Percentiles rank a stretch among this genome's conserved stretches.
phyloP scores from a whole-genome alignment of 2,113 vertebrate genomes.

The Columbina picui region DNA sequence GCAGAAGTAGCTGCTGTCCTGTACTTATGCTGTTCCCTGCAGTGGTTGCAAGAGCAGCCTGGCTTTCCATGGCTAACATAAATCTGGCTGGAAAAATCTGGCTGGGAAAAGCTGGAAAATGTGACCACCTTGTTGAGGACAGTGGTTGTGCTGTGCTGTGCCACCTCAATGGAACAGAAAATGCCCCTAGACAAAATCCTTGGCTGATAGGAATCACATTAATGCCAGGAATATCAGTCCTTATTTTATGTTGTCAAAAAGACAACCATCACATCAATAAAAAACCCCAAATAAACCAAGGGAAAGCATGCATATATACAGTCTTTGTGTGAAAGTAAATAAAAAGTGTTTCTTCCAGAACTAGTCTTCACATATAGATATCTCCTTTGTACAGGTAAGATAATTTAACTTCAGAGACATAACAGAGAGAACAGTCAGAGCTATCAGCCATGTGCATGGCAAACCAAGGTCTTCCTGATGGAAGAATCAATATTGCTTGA shows the following conservation, averaged over 20 bases:
- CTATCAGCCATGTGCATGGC: not conserved
- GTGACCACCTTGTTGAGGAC: not conserved
- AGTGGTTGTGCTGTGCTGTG: not conserved
- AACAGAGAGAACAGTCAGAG: not conserved
- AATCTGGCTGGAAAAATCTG: not conserved
- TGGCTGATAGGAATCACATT: not conserved
- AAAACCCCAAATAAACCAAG: rapidly evolving
- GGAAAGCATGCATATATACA: not conserved
- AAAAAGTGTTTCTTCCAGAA: not conserved
- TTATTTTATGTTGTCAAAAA: not conserved
- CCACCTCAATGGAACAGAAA: not conserved
- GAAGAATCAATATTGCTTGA: not conserved
- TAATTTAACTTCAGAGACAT: not conserved
- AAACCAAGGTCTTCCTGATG: not conserved
- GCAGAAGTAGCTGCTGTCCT: not conserved
- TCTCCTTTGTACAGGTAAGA: not conserved
- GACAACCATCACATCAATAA: not conserved
- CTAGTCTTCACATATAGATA: not conserved
- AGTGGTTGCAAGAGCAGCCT: not conserved
- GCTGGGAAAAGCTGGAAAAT: not conserved
- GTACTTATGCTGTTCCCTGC: not conserved
- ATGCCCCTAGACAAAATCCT: not conserved
- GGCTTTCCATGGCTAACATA: not conserved
- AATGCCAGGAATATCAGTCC: not conserved
- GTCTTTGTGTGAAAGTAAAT: not conserved